Evolutionary conservation across 2,797 vertebrate species (phyloP).

Genomic region (Lates japonicus): DNA sequence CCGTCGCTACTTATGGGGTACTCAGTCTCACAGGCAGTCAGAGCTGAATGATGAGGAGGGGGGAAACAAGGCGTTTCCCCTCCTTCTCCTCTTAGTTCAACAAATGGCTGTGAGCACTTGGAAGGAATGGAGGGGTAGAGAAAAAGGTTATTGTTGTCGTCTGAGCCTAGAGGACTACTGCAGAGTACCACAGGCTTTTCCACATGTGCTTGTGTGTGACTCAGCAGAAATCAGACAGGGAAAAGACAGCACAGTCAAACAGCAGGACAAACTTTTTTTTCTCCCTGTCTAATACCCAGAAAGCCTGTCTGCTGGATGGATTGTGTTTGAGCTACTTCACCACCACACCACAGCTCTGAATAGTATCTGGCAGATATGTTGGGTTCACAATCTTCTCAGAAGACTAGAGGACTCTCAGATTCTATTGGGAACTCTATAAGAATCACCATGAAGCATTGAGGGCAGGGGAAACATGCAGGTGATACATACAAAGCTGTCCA

Average conservation of each 20-base stretch:
- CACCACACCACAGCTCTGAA: slow-evolving; percentile 56
- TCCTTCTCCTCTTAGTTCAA: slow-evolving; percentile 8
- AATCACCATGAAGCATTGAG: slow-evolving; percentile 63
- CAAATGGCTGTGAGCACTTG: slow-evolving; percentile 28
- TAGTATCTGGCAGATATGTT: slow-evolving; percentile 43
- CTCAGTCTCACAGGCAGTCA: neutral
- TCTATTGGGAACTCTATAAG: slow-evolving; percentile 56
- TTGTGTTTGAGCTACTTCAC: slow-evolving; percentile 56
- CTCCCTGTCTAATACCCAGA: slow-evolving; percentile 62
- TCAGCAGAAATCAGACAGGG: slow-evolving; percentile 64
- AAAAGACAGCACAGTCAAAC: slow-evolving; percentile 51
- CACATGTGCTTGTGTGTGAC: slow-evolving; percentile 50
- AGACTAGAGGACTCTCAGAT: slow-evolving; percentile 40
- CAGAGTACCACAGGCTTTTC: slow-evolving; percentile 46
- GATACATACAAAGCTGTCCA: slow-evolving; percentile 86
- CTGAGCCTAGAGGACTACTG: slow-evolving; percentile 31
- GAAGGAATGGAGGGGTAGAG: slow-evolving; percentile 4
- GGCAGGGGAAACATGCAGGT: slow-evolving; percentile 59
- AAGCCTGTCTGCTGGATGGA: slow-evolving; percentile 74
- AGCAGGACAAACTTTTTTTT: slow-evolving; percentile 32
- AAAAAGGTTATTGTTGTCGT: slow-evolving; percentile 40
- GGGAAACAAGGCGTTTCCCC: neutral
- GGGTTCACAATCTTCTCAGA: slow-evolving; percentile 11
- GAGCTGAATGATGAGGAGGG: slow-evolving; percentile 10
- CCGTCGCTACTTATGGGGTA: slow-evolving; percentile 18